Percentiles rank a stretch among this genome's conserved stretches.
phyloP scores from a whole-genome alignment of 2,888 invertebrate species.

The Petrolisthes cinctipes region DNA sequence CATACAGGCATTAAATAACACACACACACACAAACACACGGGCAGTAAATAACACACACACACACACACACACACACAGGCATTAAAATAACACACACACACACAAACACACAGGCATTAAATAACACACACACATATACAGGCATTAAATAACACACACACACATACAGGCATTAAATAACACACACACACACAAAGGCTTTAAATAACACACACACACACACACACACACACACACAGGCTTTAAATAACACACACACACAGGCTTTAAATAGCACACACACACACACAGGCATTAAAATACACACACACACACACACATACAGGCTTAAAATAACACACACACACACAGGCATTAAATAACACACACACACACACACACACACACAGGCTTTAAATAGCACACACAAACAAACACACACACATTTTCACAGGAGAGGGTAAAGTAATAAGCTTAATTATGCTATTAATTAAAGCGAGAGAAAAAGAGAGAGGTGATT shows the following conservation, averaged over 20 bases:
- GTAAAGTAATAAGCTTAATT: not conserved
- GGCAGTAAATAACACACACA: no score
- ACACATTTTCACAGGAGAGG: constrained; percentile 1
- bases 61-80: no score
- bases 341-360: not conserved
- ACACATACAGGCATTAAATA: not conserved
- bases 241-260: no score
- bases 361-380: not conserved
- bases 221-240: constrained; percentile 26
- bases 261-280: no score
- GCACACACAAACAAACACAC: constrained; percentile 27
- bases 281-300: constrained; percentile 25
- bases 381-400: constrained; percentile 25
- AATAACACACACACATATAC: no score
- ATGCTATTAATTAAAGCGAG: not conserved
- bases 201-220: no score
- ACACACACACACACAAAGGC: no score
- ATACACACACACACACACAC: constrained; percentile 1
- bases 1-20: no score
- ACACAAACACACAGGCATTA: no score
- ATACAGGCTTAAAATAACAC: not conserved
- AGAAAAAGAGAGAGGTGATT: not conserved
- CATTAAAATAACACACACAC: no score
- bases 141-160: no score
- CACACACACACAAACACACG: not conserved